Percentiles rank a stretch among this genome's conserved stretches.
Evolutionary conservation across 2,797 vertebrate species (phyloP).

Genomic region (Sternarchorhynchus goeldii): DNA sequence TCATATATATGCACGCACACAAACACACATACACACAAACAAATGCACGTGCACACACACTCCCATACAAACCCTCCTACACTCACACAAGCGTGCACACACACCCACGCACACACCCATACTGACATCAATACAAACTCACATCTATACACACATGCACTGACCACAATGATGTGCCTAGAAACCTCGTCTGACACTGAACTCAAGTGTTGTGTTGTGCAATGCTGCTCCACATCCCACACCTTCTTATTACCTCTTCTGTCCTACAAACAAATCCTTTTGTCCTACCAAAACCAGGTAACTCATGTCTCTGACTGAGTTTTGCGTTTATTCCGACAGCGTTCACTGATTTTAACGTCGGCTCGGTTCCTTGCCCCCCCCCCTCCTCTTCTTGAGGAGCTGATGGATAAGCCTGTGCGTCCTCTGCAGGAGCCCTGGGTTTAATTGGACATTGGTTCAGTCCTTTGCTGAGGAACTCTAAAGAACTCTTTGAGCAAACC

Average conservation of each 20-base stretch:
- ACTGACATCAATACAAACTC: neutral
- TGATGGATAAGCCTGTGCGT: no score
- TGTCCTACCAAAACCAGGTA: no score
- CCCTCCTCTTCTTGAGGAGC: no score
- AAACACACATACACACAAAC: no score
- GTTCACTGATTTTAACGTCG: neutral
- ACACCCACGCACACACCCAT: neutral
- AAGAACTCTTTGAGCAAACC: no score
- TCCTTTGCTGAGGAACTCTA: no score
- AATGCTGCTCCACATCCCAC: neutral
- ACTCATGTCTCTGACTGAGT: neutral
- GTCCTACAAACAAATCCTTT: slow-evolving; percentile 8
- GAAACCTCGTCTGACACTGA: slow-evolving; percentile 22
- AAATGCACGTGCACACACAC: no score
- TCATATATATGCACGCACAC: neutral
- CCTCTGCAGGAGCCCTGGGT: no score
- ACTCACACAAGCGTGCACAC: no score
- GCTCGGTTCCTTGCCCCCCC: neutral
- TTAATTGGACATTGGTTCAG: no score
- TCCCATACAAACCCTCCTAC: no score
- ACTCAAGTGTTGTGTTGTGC: neutral
- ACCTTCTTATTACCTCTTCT: neutral
- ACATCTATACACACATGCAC: neutral
- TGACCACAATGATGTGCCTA: neutral
- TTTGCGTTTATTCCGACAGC: neutral